A percentile compares a stretch with the other conserved stretches of the same genome.
Evolutionary conservation across 2,113 vertebrate species (phyloP).

Genomic region (Carettochelys insculpta): DNA sequence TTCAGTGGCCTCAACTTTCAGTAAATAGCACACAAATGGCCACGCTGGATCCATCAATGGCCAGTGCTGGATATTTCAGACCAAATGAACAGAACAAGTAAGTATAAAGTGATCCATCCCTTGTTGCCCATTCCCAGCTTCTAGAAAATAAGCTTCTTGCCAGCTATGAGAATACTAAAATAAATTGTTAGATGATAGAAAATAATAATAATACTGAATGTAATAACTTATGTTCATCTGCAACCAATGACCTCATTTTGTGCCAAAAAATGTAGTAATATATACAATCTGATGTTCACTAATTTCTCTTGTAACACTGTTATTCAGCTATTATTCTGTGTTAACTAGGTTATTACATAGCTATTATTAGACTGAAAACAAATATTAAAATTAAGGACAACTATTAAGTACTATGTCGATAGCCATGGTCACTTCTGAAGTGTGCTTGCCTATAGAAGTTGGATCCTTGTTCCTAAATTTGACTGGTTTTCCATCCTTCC

Average conservation of each 20-base stretch:
- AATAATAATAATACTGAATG: background rate
- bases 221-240: background rate
- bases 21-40: background rate
- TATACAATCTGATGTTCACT: background rate
- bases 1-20: background rate
- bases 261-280: background rate
- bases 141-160: background rate
- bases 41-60: too few species aligned
- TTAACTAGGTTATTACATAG: background rate
- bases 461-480: background rate
- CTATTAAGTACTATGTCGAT: background rate
- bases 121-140: too few species aligned
- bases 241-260: background rate
- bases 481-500: background rate
- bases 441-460: background rate
- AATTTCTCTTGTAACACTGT: background rate
- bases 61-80: too few species aligned
- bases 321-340: conserved; percentile 18
- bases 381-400: background rate
- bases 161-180: background rate
- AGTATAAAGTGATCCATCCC: too few species aligned
- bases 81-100: too few species aligned
- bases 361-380: background rate
- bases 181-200: background rate
- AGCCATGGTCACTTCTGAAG: background rate